Percentiles rank a stretch among this genome's conserved stretches.
Conservation (phyloP, 2,113 vertebrate species). For the Mellivora capensis region DNA sequence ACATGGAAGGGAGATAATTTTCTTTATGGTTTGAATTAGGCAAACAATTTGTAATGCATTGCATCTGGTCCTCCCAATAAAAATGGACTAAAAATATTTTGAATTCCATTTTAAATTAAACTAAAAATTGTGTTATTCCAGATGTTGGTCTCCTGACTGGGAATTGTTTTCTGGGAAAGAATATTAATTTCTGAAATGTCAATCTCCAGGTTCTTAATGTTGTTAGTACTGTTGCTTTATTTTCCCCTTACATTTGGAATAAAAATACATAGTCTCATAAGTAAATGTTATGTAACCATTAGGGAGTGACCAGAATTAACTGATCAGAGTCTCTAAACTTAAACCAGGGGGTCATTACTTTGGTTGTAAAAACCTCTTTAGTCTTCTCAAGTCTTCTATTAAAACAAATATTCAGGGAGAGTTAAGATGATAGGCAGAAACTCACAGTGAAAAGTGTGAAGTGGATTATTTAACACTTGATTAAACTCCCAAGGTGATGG, state of each 20-base stretch:
- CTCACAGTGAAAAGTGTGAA: background rate
- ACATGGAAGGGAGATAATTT: constrained; percentile 58
- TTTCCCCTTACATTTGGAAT: background rate
- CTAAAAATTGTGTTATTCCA: constrained; percentile 63
- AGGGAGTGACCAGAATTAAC: constrained; percentile 13
- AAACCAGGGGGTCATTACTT: background rate
- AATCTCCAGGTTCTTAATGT: background rate
- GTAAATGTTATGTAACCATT: background rate
- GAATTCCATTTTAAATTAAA: constrained; percentile 69
- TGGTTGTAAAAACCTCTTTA: background rate
- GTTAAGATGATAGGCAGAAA: background rate
- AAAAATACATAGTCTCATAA: background rate
- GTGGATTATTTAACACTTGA: background rate
- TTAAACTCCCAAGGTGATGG: background rate
- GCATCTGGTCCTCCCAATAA: constrained; percentile 59
- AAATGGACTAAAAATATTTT: constrained; percentile 62
- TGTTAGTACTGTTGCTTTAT: background rate
- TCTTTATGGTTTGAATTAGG: constrained; percentile 71
- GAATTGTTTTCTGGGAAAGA: constrained; percentile 34
- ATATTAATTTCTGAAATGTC: constrained; percentile 40
- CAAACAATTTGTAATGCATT: constrained; percentile 50
- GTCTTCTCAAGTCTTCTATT: background rate
- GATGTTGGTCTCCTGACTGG: constrained; percentile 56
- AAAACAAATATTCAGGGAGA: background rate
- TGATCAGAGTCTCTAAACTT: background rate